Evolutionary conservation across 35 echinoderm and acorn worm species (phyloP), one percentile per base, ranked within the genome.

Genomic region (Heliocidaris erythrogramma): DNA sequence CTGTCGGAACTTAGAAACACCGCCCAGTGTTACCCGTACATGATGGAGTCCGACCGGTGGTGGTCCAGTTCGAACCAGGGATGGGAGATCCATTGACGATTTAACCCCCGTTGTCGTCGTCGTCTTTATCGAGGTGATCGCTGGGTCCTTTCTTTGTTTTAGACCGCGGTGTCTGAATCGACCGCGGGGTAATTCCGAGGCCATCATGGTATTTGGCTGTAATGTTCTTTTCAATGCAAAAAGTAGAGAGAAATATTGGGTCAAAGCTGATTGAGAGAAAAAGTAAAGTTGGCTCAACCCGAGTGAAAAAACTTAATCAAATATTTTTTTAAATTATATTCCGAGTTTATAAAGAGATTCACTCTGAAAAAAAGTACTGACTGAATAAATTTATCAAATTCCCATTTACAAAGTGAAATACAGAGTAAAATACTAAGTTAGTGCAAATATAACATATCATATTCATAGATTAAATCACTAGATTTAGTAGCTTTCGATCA

Each of bases 151-250:
- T 49, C 49, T 30, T 32, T 30, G 47, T 49, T 92, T 92, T 59
- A 48, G 7, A 13, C 31, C 91, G 47, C 48, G 48, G 47, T 59
- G 29, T 92, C 91, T 59, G 13, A 47, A 47, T 12, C 91, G 31
- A 92, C 91, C 91, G 91, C 91, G 91, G 16, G 47, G 91, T n/a
- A 92, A 48, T 30, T 92, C 91, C 16, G 91, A 49, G 17, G 91
- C 91, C 91, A 92, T 92, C 91, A 89, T 89, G 87, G 87, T 89
- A 47, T 32, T 16, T 11, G 29, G 30, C 65, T 78, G 18, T 4
- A 8, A 24, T 27, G 21, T 24, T 78, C 65, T n/a, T 21, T 78
- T 18, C 3, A 27, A 24, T 78, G 65, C 21, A 27, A 24, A 7
- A 7, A 18, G 7, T 5, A 5, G 27, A 27, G 21, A n/a, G 65